Evolutionary conservation across 2,797 vertebrate species (phyloP), one percentile per base, ranked within the genome.

Genomic region (Acipenser transmontanus): DNA sequence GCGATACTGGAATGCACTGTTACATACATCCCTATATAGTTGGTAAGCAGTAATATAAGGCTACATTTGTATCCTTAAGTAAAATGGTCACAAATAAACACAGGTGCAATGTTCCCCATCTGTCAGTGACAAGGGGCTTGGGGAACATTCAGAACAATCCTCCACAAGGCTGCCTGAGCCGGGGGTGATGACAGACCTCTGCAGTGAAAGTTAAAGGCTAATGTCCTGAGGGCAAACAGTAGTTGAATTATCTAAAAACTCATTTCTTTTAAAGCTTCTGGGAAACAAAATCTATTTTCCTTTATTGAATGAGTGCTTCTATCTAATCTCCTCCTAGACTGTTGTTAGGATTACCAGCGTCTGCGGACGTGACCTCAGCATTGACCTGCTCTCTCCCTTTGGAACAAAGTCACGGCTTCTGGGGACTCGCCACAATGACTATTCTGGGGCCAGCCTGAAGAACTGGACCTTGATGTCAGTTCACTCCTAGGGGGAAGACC

Each of bases 291-390:
- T 79, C 71, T 76, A 72, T 71, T 79, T 75, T 72, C 75, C 73
- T 82, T 82, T 78, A 78, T 76, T 74, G 76, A 80, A 78, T 67
- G 68, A 65, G 60, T 65, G 66, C 77, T 81, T 81, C 74, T 76
- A 82, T 85, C 84, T 91, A 87, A 91, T 90, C 86, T 89, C 69
- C 73, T 75, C 64, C 20, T 69, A 73, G 57, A 63, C 68, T 64
- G 68, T 80, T 70, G 77, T 86, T 73, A 86, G 73, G 62, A 70
- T 85, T 76, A 84, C 67, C 1, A 7, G 73, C 47, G 71, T 74
- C 73, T 91, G 82, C 69, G 81, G 77, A 34, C 82, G 76, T 50
- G 84, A 91, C 82, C 80, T 81, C 1, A 8, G 69, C 48, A 62
- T 82, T 66, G 79, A 85, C 73, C 72, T 82, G 64, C 71, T 71